A percentile compares a stretch with the other conserved stretches of the same genome.
Evolutionary conservation across 2,797 vertebrate genomes (phyloP).

Genomic region (Graptemys geographica): DNA sequence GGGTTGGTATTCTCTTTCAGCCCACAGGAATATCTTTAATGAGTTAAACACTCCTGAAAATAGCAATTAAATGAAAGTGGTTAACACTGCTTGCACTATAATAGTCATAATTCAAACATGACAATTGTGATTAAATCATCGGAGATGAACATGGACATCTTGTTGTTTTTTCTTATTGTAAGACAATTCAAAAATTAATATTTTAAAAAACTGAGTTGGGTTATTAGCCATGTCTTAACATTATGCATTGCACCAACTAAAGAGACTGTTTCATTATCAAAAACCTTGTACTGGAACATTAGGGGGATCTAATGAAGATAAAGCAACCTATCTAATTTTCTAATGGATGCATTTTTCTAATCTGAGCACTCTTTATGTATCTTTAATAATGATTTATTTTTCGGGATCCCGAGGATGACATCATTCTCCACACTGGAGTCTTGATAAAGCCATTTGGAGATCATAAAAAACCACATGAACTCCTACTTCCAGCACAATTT

Average conservation of each 20-base stretch:
- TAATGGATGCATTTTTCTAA: slow-evolving; percentile 49
- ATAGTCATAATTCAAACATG: slow-evolving; percentile 22
- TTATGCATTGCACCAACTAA: background rate
- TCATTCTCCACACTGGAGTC: slow-evolving; percentile 2
- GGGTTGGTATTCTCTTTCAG: background rate
- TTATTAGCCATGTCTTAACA: background rate
- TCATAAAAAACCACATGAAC: slow-evolving; percentile 50
- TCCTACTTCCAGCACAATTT: slow-evolving; percentile 65
- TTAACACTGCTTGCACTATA: background rate
- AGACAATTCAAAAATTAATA: background rate
- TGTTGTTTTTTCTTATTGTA: background rate
- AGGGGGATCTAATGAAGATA: slow-evolving; percentile 53
- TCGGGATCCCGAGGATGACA: slow-evolving; percentile 44
- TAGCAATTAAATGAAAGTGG: slow-evolving; percentile 8
- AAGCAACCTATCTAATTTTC: slow-evolving; percentile 54
- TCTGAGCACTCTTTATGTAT: slow-evolving; percentile 17
- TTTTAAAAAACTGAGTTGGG: slow-evolving; percentile 1
- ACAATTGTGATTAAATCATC: slow-evolving; percentile 1
- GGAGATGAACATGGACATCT: background rate
- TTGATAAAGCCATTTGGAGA: slow-evolving; percentile 57
- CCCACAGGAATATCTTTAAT: background rate
- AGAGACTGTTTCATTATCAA: slow-evolving; percentile 29
- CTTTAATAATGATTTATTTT: slow-evolving; percentile 72
- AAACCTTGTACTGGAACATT: slow-evolving; percentile 13
- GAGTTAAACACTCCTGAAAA: background rate